Base-by-base conservation (phyloP, 2,888 invertebrate genomes). In the Eupithecia tripunctaria region DNA sequence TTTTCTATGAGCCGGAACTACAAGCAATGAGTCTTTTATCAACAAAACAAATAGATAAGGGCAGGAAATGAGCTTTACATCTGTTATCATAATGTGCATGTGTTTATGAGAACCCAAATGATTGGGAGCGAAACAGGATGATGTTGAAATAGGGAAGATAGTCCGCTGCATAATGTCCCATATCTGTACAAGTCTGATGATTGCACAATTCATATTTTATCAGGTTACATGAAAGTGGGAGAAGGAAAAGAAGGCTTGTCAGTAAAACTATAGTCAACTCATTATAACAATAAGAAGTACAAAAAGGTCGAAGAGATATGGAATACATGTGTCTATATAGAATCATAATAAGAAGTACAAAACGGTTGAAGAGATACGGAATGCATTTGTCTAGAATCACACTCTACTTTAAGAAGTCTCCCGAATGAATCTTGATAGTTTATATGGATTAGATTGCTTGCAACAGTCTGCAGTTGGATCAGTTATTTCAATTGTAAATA, bases 41-140 rank as follows among this genome's bases (percentile, higher is more conserved):
- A 74, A 73, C 71, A 67, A 70, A 70, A 75, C 78, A 79, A 76
- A 80, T 43, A 76, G 76, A 78, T 78, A 85, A 81, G 21, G 43
- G 60, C 84, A 88, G 89, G 89, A 89, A 86, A 84, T 83, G 78
- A 77, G 79, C 79, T 81, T 84, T 83, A 80, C 76, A 77, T 81
- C 68, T 80, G 77, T 86, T 86, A 86, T 88, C 85, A 82, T 73
- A 73, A 77, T 78, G 63, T 64, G 68, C 75, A 78, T 71, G 68
- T 75, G 72, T 74, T 73, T 76, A 78, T 73, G 78, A 71, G 67
- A 66, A 70, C 67, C 59, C 47, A 21, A 51, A 79, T 69, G 71
- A 74, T 69, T 82, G 85, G 85, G 83, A 85, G 81, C 65, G 51
- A 47, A 71, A 74, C 77, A 77, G 81, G 82, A 81, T 77, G 78